Evolutionary conservation across 2,113 vertebrate species (phyloP).

Genomic region (Manacus vitellinus): DNA sequence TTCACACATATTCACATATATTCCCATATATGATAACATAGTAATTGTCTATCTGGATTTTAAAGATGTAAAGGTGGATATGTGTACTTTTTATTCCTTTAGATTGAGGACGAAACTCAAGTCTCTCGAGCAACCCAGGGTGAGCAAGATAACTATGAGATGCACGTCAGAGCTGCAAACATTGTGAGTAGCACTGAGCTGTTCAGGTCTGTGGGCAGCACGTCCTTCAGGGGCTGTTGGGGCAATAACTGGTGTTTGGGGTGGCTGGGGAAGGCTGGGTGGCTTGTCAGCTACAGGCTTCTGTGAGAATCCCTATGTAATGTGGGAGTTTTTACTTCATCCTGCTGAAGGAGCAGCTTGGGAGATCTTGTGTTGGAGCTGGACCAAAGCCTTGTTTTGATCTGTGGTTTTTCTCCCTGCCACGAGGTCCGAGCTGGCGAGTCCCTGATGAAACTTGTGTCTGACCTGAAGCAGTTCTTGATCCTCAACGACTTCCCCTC

Average conservation of each 20-base stretch:
- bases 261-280: neutral
- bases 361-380: neutral
- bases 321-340: neutral
- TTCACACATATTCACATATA: neutral
- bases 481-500: conserved; percentile 98
- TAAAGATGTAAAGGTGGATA: neutral
- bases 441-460: conserved; percentile 97
- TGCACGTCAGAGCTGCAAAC: conserved; percentile 97
- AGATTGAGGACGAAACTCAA: conserved; percentile 98
- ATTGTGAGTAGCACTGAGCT: conserved; percentile 81
- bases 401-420: neutral
- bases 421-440: conserved; percentile 92
- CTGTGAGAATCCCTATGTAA: neutral
- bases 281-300: neutral
- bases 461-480: conserved; percentile 96
- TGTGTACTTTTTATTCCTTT: neutral
- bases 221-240: neutral
- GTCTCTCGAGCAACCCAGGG: conserved; percentile 93
- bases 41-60: neutral
- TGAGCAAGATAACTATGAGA: conserved; percentile 97
- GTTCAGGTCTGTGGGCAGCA: neutral
- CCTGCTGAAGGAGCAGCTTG: neutral
- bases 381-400: neutral
- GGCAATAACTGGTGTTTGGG: neutral
- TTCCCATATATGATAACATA: neutral